phyloP scores from a whole-genome alignment of 92 coral and sea anemone species.

The Palythoa grandiflora region DNA sequence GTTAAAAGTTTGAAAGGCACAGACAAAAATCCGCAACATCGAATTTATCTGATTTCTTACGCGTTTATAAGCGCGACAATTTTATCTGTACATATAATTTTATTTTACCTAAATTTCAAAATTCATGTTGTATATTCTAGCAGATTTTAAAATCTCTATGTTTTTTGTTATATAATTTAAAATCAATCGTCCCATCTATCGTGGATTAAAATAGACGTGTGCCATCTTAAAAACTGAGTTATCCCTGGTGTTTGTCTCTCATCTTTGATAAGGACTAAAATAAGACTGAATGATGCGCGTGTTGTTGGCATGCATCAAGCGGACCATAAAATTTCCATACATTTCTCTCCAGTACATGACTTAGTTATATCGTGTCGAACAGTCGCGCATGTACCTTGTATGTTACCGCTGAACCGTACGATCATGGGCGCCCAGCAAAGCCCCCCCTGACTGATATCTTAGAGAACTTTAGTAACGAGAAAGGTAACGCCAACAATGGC shows the following conservation, averaged over 20 bases:
- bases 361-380: neutral
- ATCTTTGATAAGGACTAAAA: no score
- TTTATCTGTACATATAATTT: slow-evolving; percentile 4
- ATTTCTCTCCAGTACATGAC: neutral
- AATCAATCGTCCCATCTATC: neutral
- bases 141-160: neutral
- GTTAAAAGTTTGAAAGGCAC: no score
- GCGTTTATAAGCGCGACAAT: no score
- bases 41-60: no score
- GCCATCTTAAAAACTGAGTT: neutral
- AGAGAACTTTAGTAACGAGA: no score
- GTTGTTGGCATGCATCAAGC: neutral
- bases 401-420: neutral
- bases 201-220: neutral
- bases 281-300: no score
- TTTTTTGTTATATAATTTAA: neutral
- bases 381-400: neutral
- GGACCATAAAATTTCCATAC: neutral
- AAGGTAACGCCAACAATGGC: no score
- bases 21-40: no score
- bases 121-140: neutral
- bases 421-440: neutral
- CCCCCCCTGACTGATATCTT: no score
- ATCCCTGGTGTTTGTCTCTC: no score
- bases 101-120: neutral